Percentiles rank a stretch among this genome's conserved stretches.
Evolutionary conservation across 1,140 invertebrate genomes (phyloP).

Genomic region (Hyposmocoma kahamanoa): DNA sequence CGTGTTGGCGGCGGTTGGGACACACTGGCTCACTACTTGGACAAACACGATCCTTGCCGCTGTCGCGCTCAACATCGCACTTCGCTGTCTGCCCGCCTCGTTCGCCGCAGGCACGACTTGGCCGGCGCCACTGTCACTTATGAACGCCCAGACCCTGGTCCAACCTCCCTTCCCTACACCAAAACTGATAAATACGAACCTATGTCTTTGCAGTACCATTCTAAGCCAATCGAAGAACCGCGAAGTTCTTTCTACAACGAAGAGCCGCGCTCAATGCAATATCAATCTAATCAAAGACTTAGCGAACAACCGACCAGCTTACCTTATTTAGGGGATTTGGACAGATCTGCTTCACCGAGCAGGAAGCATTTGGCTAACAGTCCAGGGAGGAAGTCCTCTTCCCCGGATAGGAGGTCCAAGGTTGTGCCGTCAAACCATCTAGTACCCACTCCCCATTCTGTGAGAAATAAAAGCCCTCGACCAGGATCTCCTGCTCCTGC

Average conservation of each 20-base stretch:
- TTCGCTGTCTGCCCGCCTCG: slow-evolving; percentile 76
- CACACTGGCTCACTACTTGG: slow-evolving; percentile 95
- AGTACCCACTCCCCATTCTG: slow-evolving; percentile 49
- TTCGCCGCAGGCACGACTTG: slow-evolving; percentile 79
- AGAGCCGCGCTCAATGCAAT: slow-evolving; percentile 40
- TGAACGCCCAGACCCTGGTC: slow-evolving; percentile 76
- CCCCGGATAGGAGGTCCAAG: slow-evolving; percentile 53
- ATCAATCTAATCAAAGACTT: slow-evolving; percentile 44
- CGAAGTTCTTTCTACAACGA: no score
- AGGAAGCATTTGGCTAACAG: slow-evolving; percentile 58
- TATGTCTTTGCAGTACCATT: slow-evolving; percentile 47
- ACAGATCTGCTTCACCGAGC: slow-evolving; percentile 44
- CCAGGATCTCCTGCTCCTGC: slow-evolving; percentile 57
- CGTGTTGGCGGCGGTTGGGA: slow-evolving; percentile 98
- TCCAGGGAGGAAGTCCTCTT: slow-evolving; percentile 58
- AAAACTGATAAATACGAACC: slow-evolving; percentile 61
- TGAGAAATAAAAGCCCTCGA: slow-evolving; percentile 55
- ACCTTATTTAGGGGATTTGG: slow-evolving; percentile 54
- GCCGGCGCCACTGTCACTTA: slow-evolving; percentile 88
- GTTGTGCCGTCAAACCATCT: slow-evolving; percentile 54
- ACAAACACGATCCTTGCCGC: slow-evolving; percentile 97
- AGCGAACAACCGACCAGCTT: slow-evolving; percentile 47
- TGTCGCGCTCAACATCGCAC: slow-evolving; percentile 83
- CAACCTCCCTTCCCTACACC: slow-evolving; percentile 53
- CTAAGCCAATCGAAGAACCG: slow-evolving; percentile 30